phyloP scores from a whole-genome alignment of 2,113 vertebrate species.

The Benthochromis sp. region DNA sequence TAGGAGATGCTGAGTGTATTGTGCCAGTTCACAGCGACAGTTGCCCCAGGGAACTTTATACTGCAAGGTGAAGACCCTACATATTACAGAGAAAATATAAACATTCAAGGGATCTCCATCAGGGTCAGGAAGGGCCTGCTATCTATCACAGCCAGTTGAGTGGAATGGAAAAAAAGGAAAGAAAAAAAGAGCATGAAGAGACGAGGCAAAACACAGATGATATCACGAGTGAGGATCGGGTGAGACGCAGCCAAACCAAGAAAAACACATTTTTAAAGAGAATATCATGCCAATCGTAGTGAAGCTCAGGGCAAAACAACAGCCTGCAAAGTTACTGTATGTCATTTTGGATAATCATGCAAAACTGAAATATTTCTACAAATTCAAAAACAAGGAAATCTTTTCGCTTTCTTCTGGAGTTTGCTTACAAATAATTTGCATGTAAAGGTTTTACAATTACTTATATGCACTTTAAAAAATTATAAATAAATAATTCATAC shows the following conservation, averaged over 20 bases:
- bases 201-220: background rate
- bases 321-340: background rate
- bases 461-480: background rate
- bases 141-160: background rate
- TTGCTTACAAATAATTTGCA: background rate
- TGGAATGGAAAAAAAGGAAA: background rate
- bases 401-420: background rate
- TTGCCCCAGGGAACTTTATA: background rate
- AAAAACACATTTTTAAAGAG: background rate
- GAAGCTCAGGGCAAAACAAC: background rate
- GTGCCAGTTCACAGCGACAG: background rate
- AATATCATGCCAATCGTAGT: background rate
- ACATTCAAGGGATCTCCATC: background rate
- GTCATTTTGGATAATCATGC: background rate
- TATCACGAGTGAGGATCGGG: background rate
- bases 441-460: background rate
- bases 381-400: background rate
- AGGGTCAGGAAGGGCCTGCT: background rate
- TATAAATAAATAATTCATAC: background rate
- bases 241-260: rapidly evolving
- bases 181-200: background rate
- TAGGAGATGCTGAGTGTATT: background rate
- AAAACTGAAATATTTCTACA: background rate
- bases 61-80: background rate
- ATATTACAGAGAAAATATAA: background rate